Base-by-base conservation (phyloP, 37 sponge, comb jelly and placozoan species). In the Geodia barretti region DNA sequence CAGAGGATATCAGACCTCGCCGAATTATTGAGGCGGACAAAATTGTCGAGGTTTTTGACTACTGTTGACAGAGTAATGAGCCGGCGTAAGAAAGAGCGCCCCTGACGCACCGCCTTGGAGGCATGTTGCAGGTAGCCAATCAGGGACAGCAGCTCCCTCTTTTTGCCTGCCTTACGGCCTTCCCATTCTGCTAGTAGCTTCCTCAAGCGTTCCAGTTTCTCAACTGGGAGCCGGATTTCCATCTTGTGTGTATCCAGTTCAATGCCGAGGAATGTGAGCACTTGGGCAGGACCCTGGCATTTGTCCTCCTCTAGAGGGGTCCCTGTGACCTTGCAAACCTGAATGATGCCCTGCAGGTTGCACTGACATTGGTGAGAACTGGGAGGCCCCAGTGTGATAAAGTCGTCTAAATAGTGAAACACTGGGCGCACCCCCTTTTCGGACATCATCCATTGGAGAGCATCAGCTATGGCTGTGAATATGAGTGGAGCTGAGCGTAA, bases 61-160 rank as follows among this genome's bases (percentile, higher is more conserved):
- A 9, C 32, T 5, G 60, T 37, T 21, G 54, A 23, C 60, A 74
- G 54, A 26, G 19, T 38, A 26, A 74, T 43, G 41, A 74, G 31
- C 31, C 60, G 74, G 47, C 74, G 40, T 2, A 74, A 14, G 74
- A 74, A 74, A 0, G 60, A 19, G 54, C 29, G 74, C 4, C 74
- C 74, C 1, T 39, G 58, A 8, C 41, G 25, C 30, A 74, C 60
- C 14, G 39, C 74, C 31, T 74, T 74, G 58, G 39, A 39, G n/a
- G 71, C 71, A 23, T 30, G 71, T 25, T 70, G 71, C 32, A 70
- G 39, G 4, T 36, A 39, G 19, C 74, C 74, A 26, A 42, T 42
- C 28, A 54, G 74, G 43, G 74, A 74, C 9, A 43, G 29, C 29
- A 31, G 33, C 24, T 74, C 74, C 39, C 38, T 71, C 14, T 25